Evolutionary conservation across 2,113 vertebrate genomes (phyloP), one percentile per base, ranked within the genome.

Genomic region (Oreochromis tanganicae): DNA sequence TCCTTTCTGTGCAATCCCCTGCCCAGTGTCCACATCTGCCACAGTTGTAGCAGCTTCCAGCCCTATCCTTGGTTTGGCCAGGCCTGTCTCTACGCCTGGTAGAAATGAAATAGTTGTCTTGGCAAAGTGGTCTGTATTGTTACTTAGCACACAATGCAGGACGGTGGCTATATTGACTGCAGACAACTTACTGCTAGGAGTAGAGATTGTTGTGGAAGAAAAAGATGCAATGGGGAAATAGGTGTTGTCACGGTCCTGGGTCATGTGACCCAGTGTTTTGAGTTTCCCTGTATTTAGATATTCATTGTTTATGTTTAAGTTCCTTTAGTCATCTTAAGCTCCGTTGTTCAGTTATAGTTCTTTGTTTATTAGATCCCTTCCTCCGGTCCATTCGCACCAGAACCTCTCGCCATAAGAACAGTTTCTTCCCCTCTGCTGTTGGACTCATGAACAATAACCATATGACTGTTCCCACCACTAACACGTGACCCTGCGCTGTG

Each of bases 1-100:
- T 57, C 55, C 55, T 57, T 57, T 57, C 55, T 57, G 55, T 0
- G 1, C 55, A 57, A 24, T 57, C 12, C 55, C 55, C 24, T 57
- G 55, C 55, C 55, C 55, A 29, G 55, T 57, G 12, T 29, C 4
- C 55, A 57, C 24, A 2, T 57, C 55, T 57, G 24, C 55, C 0
- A 7, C 55, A 57, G 55, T 57, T 57, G 7, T 29, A 57, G 55
- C 55, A 57, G 24, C 55, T 57, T 14, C 0, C 24, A 0, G 24
- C 55, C 0, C 6, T 57, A 8, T 29, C 24, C 55, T 57, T 57
- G 24, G 55, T 57, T 57, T 27, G 55, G 24, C 12, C 55, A 1
- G 24, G 24, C 24, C 55, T 14, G 55, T 21, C 54, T 56, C 54
- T 27, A 57, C 55, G 1, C 12, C 55, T 0, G 1, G 55, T 14